These are phyloP conservation scores for cattle (Bos taurus) DNA, from an alignment of 2,113 vertebrate genomes.

Conservation along the genomic window DNA sequence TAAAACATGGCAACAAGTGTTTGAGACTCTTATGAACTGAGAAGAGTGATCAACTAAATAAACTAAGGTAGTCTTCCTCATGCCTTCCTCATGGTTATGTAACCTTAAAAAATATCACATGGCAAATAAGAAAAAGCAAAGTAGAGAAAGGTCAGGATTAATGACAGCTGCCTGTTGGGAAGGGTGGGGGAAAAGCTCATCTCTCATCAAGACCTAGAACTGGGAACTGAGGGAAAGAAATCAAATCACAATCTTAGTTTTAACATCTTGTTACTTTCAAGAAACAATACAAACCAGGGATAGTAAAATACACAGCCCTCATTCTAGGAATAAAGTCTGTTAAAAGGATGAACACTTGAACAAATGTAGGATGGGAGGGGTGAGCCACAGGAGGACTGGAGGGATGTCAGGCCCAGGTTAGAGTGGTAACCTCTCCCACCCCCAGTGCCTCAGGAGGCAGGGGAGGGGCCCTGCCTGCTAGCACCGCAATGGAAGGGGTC, in stretches of 20 bases:
- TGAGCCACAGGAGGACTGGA: background rate
- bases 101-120: background rate
- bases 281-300: slow-evolving; percentile 40
- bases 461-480: slow-evolving; percentile 46
- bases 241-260: background rate
- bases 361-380: background rate
- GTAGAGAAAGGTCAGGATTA: background rate
- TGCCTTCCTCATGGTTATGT: background rate
- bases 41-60: slow-evolving; percentile 50
- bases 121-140: background rate
- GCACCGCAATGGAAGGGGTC: slow-evolving; percentile 60
- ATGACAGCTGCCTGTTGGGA: background rate
- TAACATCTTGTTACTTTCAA: slow-evolving; percentile 33
- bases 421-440: background rate
- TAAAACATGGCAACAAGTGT: slow-evolving; percentile 78
- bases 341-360: background rate
- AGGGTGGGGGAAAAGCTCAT: background rate
- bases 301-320: background rate
- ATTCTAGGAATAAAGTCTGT: background rate
- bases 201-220: background rate
- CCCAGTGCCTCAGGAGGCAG: background rate
- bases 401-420: background rate
- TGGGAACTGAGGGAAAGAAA: background rate
- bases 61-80: slow-evolving; percentile 46
- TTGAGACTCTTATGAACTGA: slow-evolving; percentile 41